These are phyloP conservation scores for Muntiacus muntjak DNA, from an alignment of 2,113 vertebrate genomes.

Conservation along the genomic window DNA sequence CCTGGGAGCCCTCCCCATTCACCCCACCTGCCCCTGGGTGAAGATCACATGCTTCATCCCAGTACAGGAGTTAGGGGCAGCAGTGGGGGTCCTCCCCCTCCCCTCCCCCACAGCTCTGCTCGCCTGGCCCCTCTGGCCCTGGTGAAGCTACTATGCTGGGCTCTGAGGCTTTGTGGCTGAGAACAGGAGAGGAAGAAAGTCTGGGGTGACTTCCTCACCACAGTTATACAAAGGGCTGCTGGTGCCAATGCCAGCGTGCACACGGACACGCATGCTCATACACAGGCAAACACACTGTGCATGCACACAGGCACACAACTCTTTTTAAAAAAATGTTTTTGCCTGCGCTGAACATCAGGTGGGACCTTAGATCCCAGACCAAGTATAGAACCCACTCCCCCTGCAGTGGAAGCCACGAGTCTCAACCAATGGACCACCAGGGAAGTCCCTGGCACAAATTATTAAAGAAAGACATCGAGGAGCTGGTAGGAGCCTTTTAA, in stretches of 20 bases:
- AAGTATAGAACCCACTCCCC: not conserved
- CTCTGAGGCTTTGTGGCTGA: not conserved
- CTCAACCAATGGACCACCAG: not conserved
- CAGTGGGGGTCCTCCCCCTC: not conserved
- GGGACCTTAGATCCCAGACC: rapidly evolving
- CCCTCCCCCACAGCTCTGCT: no score
- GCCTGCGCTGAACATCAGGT: rapidly evolving
- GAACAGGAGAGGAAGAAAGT: not conserved
- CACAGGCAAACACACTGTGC: rapidly evolving
- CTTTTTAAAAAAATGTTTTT: not conserved
- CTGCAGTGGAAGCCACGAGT: not conserved
- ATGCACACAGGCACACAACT: rapidly evolving
- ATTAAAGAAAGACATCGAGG: not conserved
- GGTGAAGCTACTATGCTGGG: not conserved
- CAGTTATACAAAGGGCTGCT: not conserved
- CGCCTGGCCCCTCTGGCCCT: not conserved
- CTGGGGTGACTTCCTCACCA: not conserved
- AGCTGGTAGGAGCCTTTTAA: not conserved
- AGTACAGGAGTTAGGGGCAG: not conserved
- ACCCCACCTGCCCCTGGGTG: not conserved
- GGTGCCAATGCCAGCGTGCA: no score
- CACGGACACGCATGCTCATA: not conserved
- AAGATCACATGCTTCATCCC: not conserved
- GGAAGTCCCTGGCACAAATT: not conserved
- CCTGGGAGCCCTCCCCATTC: not conserved